A percentile compares a stretch with the other conserved stretches of the same genome.
Evolutionary conservation across 2,888 invertebrate species (phyloP).

Genomic region (Taenaris catops): DNA sequence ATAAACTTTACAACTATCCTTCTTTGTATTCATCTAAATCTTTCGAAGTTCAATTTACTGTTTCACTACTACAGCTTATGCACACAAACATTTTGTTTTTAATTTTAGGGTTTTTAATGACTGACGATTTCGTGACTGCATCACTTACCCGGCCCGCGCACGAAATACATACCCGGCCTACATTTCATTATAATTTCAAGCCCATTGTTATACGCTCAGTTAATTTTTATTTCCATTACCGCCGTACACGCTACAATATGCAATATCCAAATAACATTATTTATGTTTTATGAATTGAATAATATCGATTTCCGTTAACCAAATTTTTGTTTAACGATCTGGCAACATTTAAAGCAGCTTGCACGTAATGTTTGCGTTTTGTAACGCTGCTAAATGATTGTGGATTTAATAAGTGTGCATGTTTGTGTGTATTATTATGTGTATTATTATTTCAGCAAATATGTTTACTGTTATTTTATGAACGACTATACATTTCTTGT

Average conservation of each 20-base stretch:
- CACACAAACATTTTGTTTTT: too few relatives aligned
- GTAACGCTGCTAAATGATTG: too few relatives aligned
- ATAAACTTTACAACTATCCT: too few relatives aligned
- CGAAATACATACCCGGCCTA: constrained; percentile 32
- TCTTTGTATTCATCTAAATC: too few relatives aligned
- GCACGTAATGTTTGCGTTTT: constrained; percentile 14
- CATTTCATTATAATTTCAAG: constrained; percentile 35
- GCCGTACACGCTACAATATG: constrained; percentile 32
- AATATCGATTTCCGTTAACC: constrained; percentile 31
- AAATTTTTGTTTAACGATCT: constrained; percentile 29
- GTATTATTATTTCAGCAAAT: too few relatives aligned
- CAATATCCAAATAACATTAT: constrained; percentile 31
- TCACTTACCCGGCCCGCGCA: constrained; percentile 41
- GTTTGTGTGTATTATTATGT: too few relatives aligned
- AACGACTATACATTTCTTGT: too few relatives aligned
- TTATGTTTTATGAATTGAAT: constrained; percentile 33
- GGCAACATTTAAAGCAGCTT: constrained; percentile 25
- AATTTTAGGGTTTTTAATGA: constrained; percentile 50
- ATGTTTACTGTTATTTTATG: too few relatives aligned
- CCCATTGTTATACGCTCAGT: constrained; percentile 32
- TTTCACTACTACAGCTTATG: too few relatives aligned
- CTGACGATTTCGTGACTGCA: constrained; percentile 56
- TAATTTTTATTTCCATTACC: constrained; percentile 36
- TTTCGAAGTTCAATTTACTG: too few relatives aligned
- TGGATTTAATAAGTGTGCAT: too few relatives aligned